Evolutionary conservation across 2,797 vertebrate species (phyloP).

Genomic region (Poeciliopsis paucimaculata): DNA sequence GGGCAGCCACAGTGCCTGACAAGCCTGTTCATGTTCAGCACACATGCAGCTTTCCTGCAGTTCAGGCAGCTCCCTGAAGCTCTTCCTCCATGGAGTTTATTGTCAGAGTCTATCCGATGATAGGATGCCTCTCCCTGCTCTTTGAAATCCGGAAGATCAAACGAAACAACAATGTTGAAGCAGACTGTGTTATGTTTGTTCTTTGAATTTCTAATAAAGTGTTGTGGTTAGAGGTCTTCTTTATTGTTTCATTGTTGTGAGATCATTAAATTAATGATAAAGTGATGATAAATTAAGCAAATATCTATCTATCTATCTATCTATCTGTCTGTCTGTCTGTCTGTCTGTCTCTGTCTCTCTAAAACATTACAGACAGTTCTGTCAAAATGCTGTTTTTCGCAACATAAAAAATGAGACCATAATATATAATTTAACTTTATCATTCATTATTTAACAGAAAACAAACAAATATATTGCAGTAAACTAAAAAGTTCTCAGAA

Average conservation of each 20-base stretch:
- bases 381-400: not conserved
- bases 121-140: slow-evolving; percentile 63
- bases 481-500: not conserved
- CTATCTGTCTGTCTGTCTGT: slow-evolving; percentile 8
- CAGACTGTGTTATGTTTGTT: slow-evolving; percentile 68
- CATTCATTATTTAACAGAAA: not conserved
- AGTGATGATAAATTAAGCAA: slow-evolving; percentile 1
- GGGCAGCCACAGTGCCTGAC: slow-evolving; percentile 64
- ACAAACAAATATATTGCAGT: not conserved
- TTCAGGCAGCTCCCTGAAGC: slow-evolving; percentile 75
- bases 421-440: not conserved
- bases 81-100: slow-evolving; percentile 75
- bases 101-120: slow-evolving; percentile 71
- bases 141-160: slow-evolving; percentile 78
- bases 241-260: slow-evolving; percentile 53
- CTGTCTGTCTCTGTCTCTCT: slow-evolving; percentile 10
- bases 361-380: not conserved
- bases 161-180: slow-evolving; percentile 68
- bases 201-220: slow-evolving; percentile 73
- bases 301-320: slow-evolving; percentile 8
- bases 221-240: slow-evolving; percentile 64
- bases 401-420: not conserved
- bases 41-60: slow-evolving; percentile 68
- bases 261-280: slow-evolving; percentile 57
- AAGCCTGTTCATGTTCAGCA: slow-evolving; percentile 66